These are phyloP conservation scores for Noctua pronuba DNA, from an alignment of 2,888 invertebrate genomes.

Conservation along the genomic window DNA sequence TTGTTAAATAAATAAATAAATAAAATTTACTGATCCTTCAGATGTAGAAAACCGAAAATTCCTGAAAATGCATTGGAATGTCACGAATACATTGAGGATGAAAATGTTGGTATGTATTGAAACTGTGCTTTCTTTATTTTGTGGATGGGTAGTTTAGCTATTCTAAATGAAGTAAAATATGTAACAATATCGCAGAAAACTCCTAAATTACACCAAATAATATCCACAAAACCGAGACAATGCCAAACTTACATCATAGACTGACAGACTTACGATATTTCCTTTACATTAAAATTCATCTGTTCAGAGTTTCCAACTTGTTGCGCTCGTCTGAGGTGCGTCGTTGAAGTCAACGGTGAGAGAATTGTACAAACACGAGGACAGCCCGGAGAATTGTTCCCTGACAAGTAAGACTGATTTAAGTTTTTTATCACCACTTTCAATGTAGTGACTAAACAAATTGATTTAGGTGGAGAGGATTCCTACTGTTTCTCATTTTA, in stretches of 20 bases:
- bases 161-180: neutral
- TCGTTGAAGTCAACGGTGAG: conserved; percentile 87
- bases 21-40: conserved; percentile 61
- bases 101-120: conserved; percentile 84
- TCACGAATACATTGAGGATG: conserved; percentile 88
- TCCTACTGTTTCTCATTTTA: neutral
- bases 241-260: neutral
- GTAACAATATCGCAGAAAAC: neutral
- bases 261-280: neutral
- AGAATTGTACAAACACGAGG: conserved; percentile 87
- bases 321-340: conserved; percentile 86
- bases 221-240: neutral
- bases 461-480: neutral
- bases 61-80: conserved; percentile 88
- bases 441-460: neutral
- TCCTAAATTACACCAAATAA: neutral
- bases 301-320: conserved; percentile 86
- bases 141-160: neutral
- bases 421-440: neutral
- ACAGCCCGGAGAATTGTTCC: conserved; percentile 88
- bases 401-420: conserved; percentile 82
- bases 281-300: neutral
- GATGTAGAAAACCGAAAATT: conserved; percentile 88
- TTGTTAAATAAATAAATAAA: no score
- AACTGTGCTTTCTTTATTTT: neutral